These are phyloP conservation scores for Formicarius rufipectus DNA, from an alignment of 2,113 vertebrate genomes.

Conservation along the genomic window DNA sequence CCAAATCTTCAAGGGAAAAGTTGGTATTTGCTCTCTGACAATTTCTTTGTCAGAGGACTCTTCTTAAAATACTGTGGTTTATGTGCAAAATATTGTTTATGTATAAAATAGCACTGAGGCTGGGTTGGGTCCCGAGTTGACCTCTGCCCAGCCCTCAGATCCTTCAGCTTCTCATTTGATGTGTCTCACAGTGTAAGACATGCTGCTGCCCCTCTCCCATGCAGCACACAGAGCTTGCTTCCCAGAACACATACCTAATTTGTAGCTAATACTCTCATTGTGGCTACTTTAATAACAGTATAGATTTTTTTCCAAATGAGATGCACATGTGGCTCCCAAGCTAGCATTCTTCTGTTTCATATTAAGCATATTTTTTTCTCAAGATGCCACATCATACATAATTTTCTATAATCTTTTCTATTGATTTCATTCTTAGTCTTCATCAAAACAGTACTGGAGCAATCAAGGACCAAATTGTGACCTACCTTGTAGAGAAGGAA, in stretches of 20 bases:
- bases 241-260: slow-evolving; percentile 47
- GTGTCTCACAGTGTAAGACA: neutral
- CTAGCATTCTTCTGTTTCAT: slow-evolving; percentile 31
- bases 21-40: neutral
- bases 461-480: neutral
- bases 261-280: slow-evolving; percentile 59
- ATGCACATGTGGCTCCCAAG: slow-evolving; percentile 44
- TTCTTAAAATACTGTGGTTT: slow-evolving; percentile 28
- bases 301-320: slow-evolving; percentile 44
- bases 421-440: slow-evolving; percentile 6
- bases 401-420: slow-evolving; percentile 32
- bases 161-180: neutral
- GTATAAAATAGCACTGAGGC: neutral
- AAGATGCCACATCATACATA: slow-evolving; percentile 23
- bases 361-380: neutral
- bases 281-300: slow-evolving; percentile 56
- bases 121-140: neutral
- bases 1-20: neutral
- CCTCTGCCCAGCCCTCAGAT: neutral
- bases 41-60: neutral
- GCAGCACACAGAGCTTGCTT: neutral
- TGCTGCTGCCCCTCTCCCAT: neutral
- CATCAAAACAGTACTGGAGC: neutral
- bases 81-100: neutral
- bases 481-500: neutral